Evolutionary conservation across 2,113 vertebrate genomes (phyloP).

Genomic region (Dromiciops gliroides): DNA sequence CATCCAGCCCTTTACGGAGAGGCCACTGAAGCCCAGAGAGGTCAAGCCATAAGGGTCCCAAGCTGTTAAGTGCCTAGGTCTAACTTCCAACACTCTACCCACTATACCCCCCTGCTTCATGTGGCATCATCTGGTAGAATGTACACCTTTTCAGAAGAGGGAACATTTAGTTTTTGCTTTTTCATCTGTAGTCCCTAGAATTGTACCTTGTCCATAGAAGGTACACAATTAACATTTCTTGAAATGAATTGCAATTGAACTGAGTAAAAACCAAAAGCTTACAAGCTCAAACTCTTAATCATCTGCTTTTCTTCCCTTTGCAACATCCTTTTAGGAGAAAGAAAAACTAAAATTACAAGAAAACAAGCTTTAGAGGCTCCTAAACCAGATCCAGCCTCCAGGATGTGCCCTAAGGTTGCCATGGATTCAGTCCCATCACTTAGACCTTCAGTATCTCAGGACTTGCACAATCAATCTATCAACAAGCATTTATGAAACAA

Average conservation of each 20-base stretch:
- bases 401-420: neutral
- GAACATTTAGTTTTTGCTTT: neutral
- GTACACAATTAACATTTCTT: neutral
- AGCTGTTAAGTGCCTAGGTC: neutral
- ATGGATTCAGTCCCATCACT: neutral
- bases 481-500: neutral
- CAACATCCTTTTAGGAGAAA: neutral
- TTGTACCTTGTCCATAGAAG: neutral
- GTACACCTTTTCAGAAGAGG: neutral
- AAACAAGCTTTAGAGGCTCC: neutral
- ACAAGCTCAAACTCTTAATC: neutral
- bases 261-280: neutral
- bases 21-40: neutral
- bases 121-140: neutral
- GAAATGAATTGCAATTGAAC: neutral
- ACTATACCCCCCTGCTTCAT: neutral
- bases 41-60: neutral
- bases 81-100: neutral
- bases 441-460: neutral
- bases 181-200: neutral
- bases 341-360: neutral
- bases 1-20: neutral
- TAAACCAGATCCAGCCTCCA: neutral
- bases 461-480: neutral
- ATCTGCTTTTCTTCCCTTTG: neutral